phyloP scores from a whole-genome alignment of 2,888 invertebrate species.

The Galerucella nymphaeae region DNA sequence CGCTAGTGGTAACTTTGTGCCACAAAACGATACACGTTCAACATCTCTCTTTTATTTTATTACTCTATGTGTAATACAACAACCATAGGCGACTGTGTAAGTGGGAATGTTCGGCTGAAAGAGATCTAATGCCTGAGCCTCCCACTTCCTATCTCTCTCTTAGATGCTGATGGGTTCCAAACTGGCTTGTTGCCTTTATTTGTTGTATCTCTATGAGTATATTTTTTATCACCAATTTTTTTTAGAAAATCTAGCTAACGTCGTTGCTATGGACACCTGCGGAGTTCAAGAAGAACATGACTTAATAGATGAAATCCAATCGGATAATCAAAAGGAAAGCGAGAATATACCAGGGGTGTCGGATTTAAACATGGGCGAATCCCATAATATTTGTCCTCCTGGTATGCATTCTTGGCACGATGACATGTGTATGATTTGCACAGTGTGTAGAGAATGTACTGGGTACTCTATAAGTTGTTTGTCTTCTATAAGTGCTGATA shows the following conservation, averaged over 20 bases:
- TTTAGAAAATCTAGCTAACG: constrained; percentile 50
- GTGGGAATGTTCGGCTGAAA: too few species aligned
- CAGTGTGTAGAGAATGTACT: constrained; percentile 92
- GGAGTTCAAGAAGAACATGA: constrained; percentile 66
- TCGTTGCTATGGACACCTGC: constrained; percentile 70
- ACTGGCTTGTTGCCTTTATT: too few species aligned
- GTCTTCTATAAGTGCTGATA: constrained; percentile 76
- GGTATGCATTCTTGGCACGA: constrained; percentile 84
- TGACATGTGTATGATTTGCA: constrained; percentile 89
- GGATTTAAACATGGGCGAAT: constrained; percentile 58
- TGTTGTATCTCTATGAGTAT: constrained; percentile 43
- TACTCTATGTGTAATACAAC: too few species aligned
- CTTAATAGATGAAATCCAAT: constrained; percentile 68
- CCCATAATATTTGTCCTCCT: constrained; percentile 69
- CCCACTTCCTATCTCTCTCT: too few species aligned
- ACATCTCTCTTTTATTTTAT: too few species aligned
- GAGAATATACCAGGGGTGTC: constrained; percentile 67
- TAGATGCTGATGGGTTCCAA: too few species aligned
- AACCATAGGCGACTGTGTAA: too few species aligned
- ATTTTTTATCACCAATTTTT: constrained; percentile 1
- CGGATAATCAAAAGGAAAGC: constrained; percentile 67
- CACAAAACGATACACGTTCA: too few species aligned
- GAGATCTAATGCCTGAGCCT: too few species aligned
- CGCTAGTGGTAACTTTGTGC: too few species aligned
- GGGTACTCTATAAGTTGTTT: constrained; percentile 90